Percentiles rank a stretch among this genome's conserved stretches.
These are phyloP conservation scores for Dicrostonyx torquatus DNA, from an alignment of 2,797 vertebrate genomes.

Conservation along the genomic window DNA sequence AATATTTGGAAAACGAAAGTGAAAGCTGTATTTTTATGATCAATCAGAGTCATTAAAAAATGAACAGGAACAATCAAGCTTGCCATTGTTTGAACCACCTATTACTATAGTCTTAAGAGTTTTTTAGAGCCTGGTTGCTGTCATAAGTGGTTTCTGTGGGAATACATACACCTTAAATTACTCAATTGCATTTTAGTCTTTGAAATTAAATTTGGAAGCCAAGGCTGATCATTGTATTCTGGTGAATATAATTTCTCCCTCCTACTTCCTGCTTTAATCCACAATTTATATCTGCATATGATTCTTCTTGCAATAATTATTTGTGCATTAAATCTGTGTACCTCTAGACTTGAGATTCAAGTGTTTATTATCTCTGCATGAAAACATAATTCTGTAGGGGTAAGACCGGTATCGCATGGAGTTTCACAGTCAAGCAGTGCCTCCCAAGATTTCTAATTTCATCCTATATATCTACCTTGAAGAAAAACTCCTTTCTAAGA, in stretches of 20 bases:
- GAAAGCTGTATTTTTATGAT: slow-evolving; percentile 42
- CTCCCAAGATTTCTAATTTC: neutral
- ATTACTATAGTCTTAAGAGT: slow-evolving; percentile 35
- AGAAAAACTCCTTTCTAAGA: slow-evolving; percentile 1
- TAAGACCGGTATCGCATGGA: neutral
- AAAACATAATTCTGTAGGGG: slow-evolving; percentile 11
- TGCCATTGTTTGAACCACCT: slow-evolving; percentile 3
- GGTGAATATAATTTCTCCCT: slow-evolving; percentile 48
- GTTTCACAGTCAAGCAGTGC: neutral
- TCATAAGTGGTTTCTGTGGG: neutral
- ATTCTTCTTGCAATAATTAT: slow-evolving; percentile 61
- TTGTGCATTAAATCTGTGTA: slow-evolving; percentile 45
- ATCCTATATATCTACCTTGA: neutral
- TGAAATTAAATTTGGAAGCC: slow-evolving; percentile 61
- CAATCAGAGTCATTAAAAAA: slow-evolving; percentile 36
- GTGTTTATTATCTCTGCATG: neutral
- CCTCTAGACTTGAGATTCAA: neutral
- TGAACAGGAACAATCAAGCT: neutral
- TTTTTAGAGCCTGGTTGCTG: neutral
- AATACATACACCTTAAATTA: slow-evolving; percentile 61
- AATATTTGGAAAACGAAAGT: slow-evolving; percentile 19
- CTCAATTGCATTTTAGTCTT: slow-evolving; percentile 60
- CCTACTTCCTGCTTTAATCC: slow-evolving; percentile 34
- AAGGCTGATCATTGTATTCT: slow-evolving; percentile 46
- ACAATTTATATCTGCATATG: slow-evolving; percentile 57